These are phyloP conservation scores for Zeugodacus cucurbitae DNA, from an alignment of 1,140 invertebrate genomes.

Conservation along the genomic window DNA sequence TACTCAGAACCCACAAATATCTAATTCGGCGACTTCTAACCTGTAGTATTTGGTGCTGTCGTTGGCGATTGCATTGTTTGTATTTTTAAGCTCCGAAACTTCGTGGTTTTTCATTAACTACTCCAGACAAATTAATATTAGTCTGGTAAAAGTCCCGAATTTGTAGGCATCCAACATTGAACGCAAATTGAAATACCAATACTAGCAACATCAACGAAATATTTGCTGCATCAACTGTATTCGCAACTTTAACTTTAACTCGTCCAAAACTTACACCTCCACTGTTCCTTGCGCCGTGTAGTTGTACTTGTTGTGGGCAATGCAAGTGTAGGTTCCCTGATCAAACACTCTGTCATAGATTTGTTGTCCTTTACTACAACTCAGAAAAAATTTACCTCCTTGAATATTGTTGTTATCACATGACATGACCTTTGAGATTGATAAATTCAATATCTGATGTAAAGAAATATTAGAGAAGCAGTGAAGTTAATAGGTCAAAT, in stretches of 20 bases:
- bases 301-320: no score
- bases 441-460: no score
- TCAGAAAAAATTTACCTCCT: no score
- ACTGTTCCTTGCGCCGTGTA: slow-evolving; percentile 70
- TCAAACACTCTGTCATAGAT: no score
- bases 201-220: neutral
- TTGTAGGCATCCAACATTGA: neutral
- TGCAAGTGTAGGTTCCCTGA: no score
- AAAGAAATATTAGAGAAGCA: no score
- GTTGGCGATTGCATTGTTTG: neutral
- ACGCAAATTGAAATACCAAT: neutral
- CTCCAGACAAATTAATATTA: slow-evolving; percentile 19
- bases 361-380: no score
- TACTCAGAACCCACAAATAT: neutral
- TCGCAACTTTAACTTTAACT: slow-evolving; percentile 50
- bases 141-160: neutral
- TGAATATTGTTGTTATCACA: no score
- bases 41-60: neutral
- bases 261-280: slow-evolving; percentile 71
- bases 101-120: slow-evolving; percentile 1
- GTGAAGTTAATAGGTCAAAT: no score
- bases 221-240: neutral
- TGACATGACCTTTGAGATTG: no score
- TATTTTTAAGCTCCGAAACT: neutral
- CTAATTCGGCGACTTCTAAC: neutral